Conservation (phyloP, 2,797 vertebrate species). For the Pteropus rufus region DNA sequence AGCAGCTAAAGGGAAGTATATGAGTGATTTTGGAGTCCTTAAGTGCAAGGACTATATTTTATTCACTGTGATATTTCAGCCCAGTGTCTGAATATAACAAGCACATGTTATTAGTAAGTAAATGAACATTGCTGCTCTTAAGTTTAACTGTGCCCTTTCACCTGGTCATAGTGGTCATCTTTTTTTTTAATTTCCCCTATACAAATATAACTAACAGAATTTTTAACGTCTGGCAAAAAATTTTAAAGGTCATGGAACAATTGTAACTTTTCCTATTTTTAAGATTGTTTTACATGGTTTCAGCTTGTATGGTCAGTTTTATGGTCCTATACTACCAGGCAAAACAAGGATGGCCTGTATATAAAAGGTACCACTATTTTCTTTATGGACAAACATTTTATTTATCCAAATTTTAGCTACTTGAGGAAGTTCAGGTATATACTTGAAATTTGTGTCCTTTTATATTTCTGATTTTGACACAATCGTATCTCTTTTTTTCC, state of each 20-base stretch:
- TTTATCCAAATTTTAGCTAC: not conserved
- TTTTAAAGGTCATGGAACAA: not conserved
- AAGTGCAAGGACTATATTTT: not conserved
- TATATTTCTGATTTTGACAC: not conserved
- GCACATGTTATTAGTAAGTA: not conserved
- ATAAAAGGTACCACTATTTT: not conserved
- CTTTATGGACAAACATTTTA: not conserved
- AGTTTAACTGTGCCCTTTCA: not conserved
- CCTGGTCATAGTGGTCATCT: not conserved
- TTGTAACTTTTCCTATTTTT: not conserved
- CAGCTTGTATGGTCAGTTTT: not conserved
- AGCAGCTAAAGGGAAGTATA: not conserved
- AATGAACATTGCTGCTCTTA: not conserved
- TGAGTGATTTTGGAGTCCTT: not conserved
- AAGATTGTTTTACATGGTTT: not conserved
- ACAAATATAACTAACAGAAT: not conserved
- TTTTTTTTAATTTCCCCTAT: not conserved
- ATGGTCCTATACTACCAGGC: not conserved
- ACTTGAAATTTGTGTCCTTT: not conserved
- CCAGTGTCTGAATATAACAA: not conserved
- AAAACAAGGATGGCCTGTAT: not conserved
- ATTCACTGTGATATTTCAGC: not conserved
- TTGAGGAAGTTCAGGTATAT: not conserved
- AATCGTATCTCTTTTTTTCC: not conserved
- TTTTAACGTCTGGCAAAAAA: not conserved